These are phyloP conservation scores for Pammene aurita DNA, from an alignment of 2,888 invertebrate genomes.

Conservation along the genomic window DNA sequence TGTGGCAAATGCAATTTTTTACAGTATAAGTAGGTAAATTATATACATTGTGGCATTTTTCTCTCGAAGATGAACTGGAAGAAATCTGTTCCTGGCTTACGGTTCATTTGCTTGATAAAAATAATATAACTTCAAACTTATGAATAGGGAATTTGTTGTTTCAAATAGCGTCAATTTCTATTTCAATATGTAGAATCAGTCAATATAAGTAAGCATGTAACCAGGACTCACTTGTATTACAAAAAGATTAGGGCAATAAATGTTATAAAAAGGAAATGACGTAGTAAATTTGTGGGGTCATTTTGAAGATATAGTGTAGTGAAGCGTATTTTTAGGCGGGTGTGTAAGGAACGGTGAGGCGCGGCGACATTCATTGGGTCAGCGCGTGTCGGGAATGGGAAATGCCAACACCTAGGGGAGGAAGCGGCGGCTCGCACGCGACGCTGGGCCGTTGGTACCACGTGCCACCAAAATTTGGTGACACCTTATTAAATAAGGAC, in stretches of 20 bases:
- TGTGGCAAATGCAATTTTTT: background rate
- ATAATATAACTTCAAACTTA: no score
- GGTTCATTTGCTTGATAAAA: background rate
- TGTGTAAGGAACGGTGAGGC: conserved; percentile 18
- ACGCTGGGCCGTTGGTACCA: background rate
- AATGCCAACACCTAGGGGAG: conserved; percentile 36
- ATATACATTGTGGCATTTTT: no score
- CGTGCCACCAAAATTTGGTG: no score
- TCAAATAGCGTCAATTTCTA: no score
- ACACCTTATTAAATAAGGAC: no score
- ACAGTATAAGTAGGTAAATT: no score
- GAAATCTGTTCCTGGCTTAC: no score
- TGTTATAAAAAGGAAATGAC: conserved; percentile 6
- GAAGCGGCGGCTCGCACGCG: conserved; percentile 21
- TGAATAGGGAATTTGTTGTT: no score
- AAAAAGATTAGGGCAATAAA: conserved; percentile 4
- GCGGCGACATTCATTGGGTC: conserved; percentile 33
- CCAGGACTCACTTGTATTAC: background rate
- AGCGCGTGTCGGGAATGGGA: conserved; percentile 36
- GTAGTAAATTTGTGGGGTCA: conserved; percentile 5
- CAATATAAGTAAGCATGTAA: no score
- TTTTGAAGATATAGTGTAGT: conserved; percentile 16
- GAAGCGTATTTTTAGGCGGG: conserved; percentile 18
- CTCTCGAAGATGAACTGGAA: no score
- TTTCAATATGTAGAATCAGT: no score